These are phyloP conservation scores for Rhyacophila evoluta DNA, from an alignment of 2,888 invertebrate genomes.

Conservation along the genomic window DNA sequence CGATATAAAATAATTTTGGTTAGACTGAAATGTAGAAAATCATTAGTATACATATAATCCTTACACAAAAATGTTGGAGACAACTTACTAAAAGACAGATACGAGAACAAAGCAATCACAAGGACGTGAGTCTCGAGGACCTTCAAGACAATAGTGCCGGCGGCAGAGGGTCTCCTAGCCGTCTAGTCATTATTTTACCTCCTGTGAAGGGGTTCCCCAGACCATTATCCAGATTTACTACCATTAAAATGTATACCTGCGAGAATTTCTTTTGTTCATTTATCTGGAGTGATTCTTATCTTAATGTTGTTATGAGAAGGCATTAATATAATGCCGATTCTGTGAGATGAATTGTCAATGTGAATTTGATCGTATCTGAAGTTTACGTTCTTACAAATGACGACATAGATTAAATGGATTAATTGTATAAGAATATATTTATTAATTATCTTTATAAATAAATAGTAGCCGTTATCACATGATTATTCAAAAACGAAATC, in stretches of 20 bases:
- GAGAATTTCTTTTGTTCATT: neutral
- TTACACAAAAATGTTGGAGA: neutral
- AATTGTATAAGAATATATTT: no score
- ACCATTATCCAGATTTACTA: neutral
- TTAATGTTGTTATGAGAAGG: neutral
- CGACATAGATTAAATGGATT: no score
- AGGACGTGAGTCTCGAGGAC: conserved; percentile 43
- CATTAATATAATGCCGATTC: neutral
- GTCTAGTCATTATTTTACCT: conserved; percentile 23
- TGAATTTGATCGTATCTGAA: no score
- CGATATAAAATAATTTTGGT: no score
- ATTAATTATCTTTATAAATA: no score
- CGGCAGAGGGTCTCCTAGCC: conserved; percentile 29
- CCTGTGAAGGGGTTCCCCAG: conserved; percentile 31
- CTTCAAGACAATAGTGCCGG: conserved; percentile 30
- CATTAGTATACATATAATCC: no score
- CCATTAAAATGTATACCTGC: neutral
- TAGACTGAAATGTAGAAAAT: no score
- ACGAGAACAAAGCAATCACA: conserved; percentile 23
- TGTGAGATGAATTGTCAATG: neutral
- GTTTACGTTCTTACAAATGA: no score
- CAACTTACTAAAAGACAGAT: neutral
- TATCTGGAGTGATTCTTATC: neutral
- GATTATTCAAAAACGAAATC: no score
- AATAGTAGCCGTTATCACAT: no score